Evolutionary conservation across 2,797 vertebrate species (phyloP).

Genomic region (Lithobates sylvaticus): DNA sequence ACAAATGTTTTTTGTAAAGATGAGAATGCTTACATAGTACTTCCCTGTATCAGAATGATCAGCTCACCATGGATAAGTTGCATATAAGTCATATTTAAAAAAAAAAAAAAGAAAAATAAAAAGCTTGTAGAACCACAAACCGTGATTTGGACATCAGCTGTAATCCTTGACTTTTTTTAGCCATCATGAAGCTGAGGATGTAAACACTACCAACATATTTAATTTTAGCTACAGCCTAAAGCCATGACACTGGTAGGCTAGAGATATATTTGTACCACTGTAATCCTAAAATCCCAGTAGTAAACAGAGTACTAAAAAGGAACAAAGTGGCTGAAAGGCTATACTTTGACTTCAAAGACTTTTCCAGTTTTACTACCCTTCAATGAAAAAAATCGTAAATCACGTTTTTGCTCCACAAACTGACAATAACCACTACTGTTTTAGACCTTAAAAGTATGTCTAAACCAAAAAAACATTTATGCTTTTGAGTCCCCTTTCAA

Average conservation of each 20-base stretch:
- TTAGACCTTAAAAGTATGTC: no score
- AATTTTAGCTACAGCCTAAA: conserved; percentile 46
- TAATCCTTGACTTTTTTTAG: conserved; percentile 36
- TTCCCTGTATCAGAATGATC: no score
- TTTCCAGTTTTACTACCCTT: neutral
- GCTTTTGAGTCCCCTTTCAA: no score
- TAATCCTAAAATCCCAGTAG: conserved; percentile 35
- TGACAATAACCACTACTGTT: no score
- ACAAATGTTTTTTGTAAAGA: no score
- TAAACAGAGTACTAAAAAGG: conserved; percentile 29
- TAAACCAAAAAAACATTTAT: no score
- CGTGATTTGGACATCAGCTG: neutral
- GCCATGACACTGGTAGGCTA: conserved; percentile 22
- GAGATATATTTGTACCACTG: conserved; percentile 33
- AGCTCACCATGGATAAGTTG: neutral
- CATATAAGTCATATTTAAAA: neutral
- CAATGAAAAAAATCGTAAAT: no score
- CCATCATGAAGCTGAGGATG: conserved; percentile 7
- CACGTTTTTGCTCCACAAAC: no score
- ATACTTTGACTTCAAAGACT: neutral
- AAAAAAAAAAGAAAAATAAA: no score
- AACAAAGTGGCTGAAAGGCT: neutral
- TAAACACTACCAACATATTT: conserved; percentile 18
- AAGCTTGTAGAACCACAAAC: neutral
- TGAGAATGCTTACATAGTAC: no score